phyloP scores from a whole-genome alignment of 2,797 vertebrate species.

The Numenius phaeopus region DNA sequence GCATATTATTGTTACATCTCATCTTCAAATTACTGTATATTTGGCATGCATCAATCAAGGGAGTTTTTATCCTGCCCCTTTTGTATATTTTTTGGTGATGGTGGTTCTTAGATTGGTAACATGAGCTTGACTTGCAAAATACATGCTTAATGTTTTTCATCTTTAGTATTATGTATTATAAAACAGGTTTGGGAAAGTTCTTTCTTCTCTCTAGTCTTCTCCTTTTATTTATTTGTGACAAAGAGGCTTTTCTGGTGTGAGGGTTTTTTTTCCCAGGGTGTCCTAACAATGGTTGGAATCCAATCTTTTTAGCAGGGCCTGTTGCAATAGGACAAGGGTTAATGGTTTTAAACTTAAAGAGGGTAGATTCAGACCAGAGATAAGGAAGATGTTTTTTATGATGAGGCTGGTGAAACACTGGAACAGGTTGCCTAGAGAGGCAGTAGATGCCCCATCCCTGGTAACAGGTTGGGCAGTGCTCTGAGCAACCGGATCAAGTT shows the following conservation, averaged over 20 bases:
- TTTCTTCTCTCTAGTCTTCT: background rate
- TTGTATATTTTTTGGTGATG: background rate
- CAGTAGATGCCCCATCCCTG: background rate
- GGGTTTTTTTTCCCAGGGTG: background rate
- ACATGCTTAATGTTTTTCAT: background rate
- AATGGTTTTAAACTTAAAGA: background rate
- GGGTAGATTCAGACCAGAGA: background rate
- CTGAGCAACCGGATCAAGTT: background rate
- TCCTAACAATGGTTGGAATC: background rate
- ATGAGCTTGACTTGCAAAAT: background rate
- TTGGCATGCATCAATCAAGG: background rate
- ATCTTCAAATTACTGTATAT: background rate
- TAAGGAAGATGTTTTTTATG: background rate
- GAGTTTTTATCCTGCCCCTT: background rate
- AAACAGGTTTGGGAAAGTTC: background rate
- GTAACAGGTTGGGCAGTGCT: rapidly evolving
- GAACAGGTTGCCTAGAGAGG: background rate
- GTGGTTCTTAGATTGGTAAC: background rate
- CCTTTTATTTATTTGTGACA: background rate
- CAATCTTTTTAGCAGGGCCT: background rate
- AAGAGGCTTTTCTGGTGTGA: background rate
- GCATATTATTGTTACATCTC: background rate
- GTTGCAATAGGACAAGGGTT: rapidly evolving
- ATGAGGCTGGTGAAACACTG: background rate
- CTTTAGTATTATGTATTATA: background rate